Conservation (phyloP, 2,888 invertebrate genomes). For the Phaedon cochleariae region DNA sequence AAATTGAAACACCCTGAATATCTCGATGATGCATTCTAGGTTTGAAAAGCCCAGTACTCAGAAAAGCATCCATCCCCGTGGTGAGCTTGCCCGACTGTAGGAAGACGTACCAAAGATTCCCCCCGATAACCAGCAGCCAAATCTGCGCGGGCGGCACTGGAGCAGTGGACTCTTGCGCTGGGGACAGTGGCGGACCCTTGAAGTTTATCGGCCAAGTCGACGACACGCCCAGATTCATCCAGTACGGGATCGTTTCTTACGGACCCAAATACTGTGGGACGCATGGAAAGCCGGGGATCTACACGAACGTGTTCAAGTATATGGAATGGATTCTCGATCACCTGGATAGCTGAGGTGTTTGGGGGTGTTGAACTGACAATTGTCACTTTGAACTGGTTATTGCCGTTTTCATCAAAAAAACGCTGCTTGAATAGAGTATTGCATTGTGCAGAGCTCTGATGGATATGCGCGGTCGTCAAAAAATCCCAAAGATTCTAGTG, state of each 20-base stretch:
- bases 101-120: constrained; percentile 47
- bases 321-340: constrained; percentile 69
- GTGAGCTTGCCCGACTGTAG: constrained; percentile 56
- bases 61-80: constrained; percentile 60
- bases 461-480: no score
- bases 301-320: constrained; percentile 69
- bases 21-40: no score
- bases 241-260: constrained; percentile 64
- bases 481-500: no score
- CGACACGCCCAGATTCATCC: constrained; percentile 62
- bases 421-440: no score
- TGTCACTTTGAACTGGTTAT: no score
- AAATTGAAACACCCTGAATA: no score
- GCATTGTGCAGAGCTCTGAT: no score
- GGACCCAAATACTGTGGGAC: constrained; percentile 59
- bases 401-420: no score
- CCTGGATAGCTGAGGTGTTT: constrained; percentile 44
- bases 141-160: constrained; percentile 71
- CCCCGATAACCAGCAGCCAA: constrained; percentile 57
- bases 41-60: constrained; percentile 51
- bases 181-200: constrained; percentile 76
- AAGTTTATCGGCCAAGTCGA: constrained; percentile 57
- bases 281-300: constrained; percentile 71
- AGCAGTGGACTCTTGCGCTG: constrained; percentile 72
- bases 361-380: background rate